These are phyloP conservation scores for Pseudois nayaur DNA, from an alignment of 2,113 vertebrate genomes.

Conservation along the genomic window DNA sequence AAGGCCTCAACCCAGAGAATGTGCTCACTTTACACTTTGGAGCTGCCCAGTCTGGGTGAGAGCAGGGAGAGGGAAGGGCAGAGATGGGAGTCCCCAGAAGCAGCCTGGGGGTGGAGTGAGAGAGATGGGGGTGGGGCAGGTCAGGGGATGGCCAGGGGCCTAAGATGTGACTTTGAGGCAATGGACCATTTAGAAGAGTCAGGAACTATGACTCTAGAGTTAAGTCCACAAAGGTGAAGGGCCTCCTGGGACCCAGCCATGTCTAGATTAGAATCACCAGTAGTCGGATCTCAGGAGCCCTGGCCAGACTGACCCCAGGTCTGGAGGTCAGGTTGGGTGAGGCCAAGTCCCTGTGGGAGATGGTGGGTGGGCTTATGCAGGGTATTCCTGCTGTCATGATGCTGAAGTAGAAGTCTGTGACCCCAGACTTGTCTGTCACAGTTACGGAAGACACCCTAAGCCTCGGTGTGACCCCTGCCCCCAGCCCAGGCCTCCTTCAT, in stretches of 20 bases:
- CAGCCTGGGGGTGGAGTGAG: neutral
- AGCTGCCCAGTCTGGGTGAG: too few relatives aligned
- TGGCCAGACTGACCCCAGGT: neutral
- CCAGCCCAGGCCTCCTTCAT: neutral
- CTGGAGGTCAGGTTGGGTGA: neutral
- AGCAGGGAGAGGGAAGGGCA: neutral
- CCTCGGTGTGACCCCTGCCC: neutral
- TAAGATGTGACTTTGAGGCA: neutral
- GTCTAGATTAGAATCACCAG: neutral
- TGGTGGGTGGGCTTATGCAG: neutral
- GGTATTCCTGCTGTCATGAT: neutral
- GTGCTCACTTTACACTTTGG: neutral
- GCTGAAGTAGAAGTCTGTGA: neutral
- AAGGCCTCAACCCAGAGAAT: neutral
- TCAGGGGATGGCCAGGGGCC: neutral
- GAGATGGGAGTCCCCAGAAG: neutral
- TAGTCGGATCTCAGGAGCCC: neutral
- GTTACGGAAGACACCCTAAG: neutral
- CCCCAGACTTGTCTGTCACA: neutral
- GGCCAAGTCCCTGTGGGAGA: neutral
- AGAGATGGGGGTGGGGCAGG: neutral
- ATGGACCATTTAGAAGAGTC: neutral
- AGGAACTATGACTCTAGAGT: neutral
- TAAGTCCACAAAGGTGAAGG: neutral
- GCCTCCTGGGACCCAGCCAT: neutral